Base-by-base conservation (phyloP, 2,113 vertebrate genomes). In the Eudyptes chrysolophus region DNA sequence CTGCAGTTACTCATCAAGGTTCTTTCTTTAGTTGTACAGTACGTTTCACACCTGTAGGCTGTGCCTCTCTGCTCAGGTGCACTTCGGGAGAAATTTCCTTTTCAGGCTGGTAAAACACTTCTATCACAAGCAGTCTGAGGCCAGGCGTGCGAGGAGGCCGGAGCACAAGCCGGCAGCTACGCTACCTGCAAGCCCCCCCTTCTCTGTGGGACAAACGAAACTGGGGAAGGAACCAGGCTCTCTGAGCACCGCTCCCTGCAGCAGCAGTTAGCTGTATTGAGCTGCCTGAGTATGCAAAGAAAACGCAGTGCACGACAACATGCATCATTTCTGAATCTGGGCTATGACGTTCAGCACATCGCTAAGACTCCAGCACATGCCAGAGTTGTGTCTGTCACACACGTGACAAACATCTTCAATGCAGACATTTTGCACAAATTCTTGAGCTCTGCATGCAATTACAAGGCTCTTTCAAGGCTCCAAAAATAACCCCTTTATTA, bases 201-300 rank as follows among this genome's bases (percentile, higher is more conserved):
- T n/a, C 22, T 55, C 48, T 9, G 8, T 13, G 10, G 51, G 27
- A 60, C 38, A 44, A 27, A 19, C 0, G 3, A 48, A 30, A 11
- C 11, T 1, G 10, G 24, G 25, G 61, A 60, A 55, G 40, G 69
- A 55, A 9, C 13, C 17, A 16, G 32, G 38, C 21, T 54, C 38
- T 7, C 34, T 2, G 17, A 8, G 52, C 30, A 24, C 18, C 1
- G 7, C 24, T 38, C 46, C 19, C 24, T 38, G 29, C 46, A 44
- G 55, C 2, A 40, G 40, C 38, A 4, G 16, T 24, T 13, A 18
- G 20, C 48, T 25, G 66, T 2, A 34, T 1, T 13, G 10, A 66
- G 27, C 32, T 14, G 26, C 32, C 4, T 0, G 3, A 40, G 38
- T 0, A n/a, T 4, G 1, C 58, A 52, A 32, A 25, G 26, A 49